These are phyloP conservation scores for Oxystoma pomonae DNA, from an alignment of 2,888 invertebrate species.

Conservation along the genomic window DNA sequence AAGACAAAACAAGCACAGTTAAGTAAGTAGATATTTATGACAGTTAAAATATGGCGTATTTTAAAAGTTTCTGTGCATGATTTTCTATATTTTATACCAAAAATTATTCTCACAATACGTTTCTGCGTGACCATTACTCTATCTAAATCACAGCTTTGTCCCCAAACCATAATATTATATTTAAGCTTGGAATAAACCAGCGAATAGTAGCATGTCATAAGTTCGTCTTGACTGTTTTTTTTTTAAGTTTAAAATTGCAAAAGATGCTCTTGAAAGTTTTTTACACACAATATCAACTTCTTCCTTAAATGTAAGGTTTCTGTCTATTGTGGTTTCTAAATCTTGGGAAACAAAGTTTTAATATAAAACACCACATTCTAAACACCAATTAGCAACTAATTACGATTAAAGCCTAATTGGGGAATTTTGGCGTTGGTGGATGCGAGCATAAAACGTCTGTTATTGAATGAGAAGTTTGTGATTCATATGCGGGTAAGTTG, in stretches of 20 bases:
- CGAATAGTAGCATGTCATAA: constrained; percentile 5
- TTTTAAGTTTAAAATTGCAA: not conserved
- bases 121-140: constrained; percentile 6
- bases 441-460: no score
- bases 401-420: no score
- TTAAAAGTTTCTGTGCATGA: constrained; percentile 4
- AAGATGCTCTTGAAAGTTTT: not conserved
- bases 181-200: not conserved
- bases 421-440: no score
- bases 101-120: constrained; percentile 4
- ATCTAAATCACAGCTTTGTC: not conserved
- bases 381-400: no score
- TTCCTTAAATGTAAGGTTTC: not conserved
- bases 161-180: constrained; percentile 3
- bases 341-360: no score
- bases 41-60: not conserved
- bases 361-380: no score
- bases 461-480: no score
- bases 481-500: no score
- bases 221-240: not conserved
- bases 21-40: not conserved
- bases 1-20: not conserved
- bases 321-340: not conserved
- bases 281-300: not conserved
- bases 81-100: constrained; percentile 1